A percentile compares a stretch with the other conserved stretches of the same genome.
Evolutionary conservation across 2,113 vertebrate species (phyloP).

Genomic region (Prolemur simus): DNA sequence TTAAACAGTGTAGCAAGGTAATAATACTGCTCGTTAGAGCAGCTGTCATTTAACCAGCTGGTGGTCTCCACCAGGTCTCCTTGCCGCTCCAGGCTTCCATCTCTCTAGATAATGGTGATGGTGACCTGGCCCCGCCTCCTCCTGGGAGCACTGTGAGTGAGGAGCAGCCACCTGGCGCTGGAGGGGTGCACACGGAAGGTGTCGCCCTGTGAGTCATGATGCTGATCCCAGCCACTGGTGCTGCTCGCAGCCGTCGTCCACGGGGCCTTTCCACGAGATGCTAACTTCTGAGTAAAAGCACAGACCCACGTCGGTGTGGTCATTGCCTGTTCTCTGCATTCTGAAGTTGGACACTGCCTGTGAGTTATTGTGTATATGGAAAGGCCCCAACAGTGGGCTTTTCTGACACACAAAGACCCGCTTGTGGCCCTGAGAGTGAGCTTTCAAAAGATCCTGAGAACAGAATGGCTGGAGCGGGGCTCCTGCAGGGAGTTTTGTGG

Average conservation of each 20-base stretch:
- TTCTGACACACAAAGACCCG: conserved; percentile 56
- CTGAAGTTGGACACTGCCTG: conserved; percentile 12
- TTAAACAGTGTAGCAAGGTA: background rate
- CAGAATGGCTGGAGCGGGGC: background rate
- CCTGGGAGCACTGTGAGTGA: background rate
- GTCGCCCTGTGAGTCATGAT: background rate
- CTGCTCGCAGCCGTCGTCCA: background rate
- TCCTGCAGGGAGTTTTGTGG: conserved; percentile 45
- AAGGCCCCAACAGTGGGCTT: conserved; percentile 10
- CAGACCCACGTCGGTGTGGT: background rate
- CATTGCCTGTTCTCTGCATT: background rate
- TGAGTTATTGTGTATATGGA: background rate
- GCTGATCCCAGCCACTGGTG: background rate
- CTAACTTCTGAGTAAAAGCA: background rate
- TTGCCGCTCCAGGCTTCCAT: fast-evolving
- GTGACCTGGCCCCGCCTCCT: too few relatives aligned
- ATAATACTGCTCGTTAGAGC: background rate
- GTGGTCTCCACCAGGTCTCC: background rate
- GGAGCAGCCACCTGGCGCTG: background rate
- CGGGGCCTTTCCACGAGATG: background rate
- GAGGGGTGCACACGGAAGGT: fast-evolving
- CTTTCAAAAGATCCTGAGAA: conserved; percentile 64
- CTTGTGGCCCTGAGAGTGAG: conserved; percentile 64
- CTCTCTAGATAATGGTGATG: fast-evolving
- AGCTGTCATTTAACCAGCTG: background rate